phyloP scores from a whole-genome alignment of 1,140 invertebrate genomes.

The Artemia franciscana region DNA sequence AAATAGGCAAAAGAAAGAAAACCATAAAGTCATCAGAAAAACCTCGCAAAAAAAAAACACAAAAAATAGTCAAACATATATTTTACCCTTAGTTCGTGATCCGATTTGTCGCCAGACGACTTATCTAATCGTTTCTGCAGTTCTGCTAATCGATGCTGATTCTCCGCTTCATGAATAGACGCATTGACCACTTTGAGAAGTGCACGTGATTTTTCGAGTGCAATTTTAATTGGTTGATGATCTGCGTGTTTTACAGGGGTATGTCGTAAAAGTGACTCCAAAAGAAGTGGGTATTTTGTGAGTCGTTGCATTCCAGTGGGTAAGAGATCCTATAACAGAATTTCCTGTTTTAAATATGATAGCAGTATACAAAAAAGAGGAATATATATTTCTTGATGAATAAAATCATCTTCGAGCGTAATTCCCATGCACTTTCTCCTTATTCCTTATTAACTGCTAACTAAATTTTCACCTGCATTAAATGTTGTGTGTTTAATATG shows the following conservation, averaged over 20 bases:
- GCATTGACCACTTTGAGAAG: constrained; percentile 78
- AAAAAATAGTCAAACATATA: too few species aligned
- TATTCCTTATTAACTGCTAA: too few species aligned
- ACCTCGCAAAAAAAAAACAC: too few species aligned
- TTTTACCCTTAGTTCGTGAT: constrained; percentile 38
- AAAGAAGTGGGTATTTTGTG: constrained; percentile 82
- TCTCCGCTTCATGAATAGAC: constrained; percentile 74
- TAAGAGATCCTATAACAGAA: constrained; percentile 44
- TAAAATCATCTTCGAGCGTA: too few species aligned
- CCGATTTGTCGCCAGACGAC: constrained; percentile 36
- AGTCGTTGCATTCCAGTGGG: constrained; percentile 72
- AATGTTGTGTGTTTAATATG: too few species aligned
- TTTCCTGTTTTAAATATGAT: too few species aligned
- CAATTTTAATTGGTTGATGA: constrained; percentile 32
- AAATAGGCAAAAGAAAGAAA: too few species aligned
- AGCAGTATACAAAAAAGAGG: too few species aligned
- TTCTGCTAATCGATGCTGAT: constrained; percentile 56
- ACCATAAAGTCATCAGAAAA: too few species aligned
- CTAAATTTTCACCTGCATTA: too few species aligned
- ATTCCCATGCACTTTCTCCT: too few species aligned
- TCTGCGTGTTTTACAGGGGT: constrained; percentile 25
- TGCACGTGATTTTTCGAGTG: constrained; percentile 54
- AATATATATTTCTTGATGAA: too few species aligned
- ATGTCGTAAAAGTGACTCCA: constrained; percentile 68
- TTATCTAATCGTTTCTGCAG: constrained; percentile 67